phyloP scores from a whole-genome alignment of 1,140 invertebrate genomes.

The Brachionus rotundiformis region DNA sequence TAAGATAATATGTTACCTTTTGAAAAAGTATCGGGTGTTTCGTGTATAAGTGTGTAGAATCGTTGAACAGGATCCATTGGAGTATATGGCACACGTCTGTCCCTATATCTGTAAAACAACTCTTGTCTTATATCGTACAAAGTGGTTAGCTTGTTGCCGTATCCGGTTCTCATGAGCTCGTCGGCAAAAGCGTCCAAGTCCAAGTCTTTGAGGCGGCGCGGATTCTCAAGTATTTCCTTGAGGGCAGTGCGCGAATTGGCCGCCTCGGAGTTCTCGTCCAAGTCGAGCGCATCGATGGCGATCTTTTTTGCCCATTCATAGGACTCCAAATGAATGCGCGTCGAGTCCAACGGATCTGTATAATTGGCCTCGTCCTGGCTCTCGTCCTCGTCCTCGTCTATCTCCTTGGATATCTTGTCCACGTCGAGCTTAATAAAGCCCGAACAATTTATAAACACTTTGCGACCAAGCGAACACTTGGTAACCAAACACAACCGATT shows the following conservation, averaged over 20 bases:
- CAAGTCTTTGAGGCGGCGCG: slow-evolving; percentile 89
- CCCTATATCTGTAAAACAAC: slow-evolving; percentile 91
- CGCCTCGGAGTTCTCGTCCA: slow-evolving; percentile 78
- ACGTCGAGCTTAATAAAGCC: slow-evolving; percentile 99
- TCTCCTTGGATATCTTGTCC: slow-evolving; percentile 80
- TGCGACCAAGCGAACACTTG: neutral
- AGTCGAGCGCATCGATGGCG: slow-evolving; percentile 97
- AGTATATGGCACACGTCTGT: slow-evolving; percentile 78
- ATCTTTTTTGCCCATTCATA: slow-evolving; percentile 99
- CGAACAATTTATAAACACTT: slow-evolving; percentile 95
- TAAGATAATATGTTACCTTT: slow-evolving; percentile 68
- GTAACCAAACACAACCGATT: slow-evolving; percentile 59
- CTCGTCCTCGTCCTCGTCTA: slow-evolving; percentile 57
- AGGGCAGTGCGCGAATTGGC: slow-evolving; percentile 91
- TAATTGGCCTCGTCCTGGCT: slow-evolving; percentile 70
- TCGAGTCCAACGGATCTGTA: slow-evolving; percentile 93
- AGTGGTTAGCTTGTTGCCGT: slow-evolving; percentile 94
- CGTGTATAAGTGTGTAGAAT: slow-evolving; percentile 93
- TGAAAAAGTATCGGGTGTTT: slow-evolving; percentile 90
- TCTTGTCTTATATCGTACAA: slow-evolving; percentile 95
- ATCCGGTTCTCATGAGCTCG: slow-evolving; percentile 84
- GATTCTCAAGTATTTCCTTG: slow-evolving; percentile 91
- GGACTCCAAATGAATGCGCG: slow-evolving; percentile 95
- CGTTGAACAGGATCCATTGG: slow-evolving; percentile 80
- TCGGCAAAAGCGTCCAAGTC: slow-evolving; percentile 98